Evolutionary conservation across 1,140 invertebrate genomes (phyloP), one percentile per base, ranked within the genome.

Genomic region (Lasaia peninsularis): DNA sequence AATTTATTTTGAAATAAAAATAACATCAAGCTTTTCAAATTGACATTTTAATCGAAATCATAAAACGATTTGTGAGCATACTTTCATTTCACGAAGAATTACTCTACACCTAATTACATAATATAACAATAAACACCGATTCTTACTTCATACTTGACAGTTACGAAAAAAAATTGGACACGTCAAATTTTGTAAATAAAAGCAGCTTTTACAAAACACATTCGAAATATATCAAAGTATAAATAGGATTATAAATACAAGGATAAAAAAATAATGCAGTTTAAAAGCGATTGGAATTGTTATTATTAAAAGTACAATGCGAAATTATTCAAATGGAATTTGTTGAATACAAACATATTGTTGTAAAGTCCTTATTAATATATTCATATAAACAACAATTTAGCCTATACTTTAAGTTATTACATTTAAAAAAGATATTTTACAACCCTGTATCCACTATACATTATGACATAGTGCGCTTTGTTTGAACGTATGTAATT

Each of bases 391-490:
- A 86, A 88, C 83, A 86, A 85, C 81, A 76, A 74, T 81, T 80
- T 71, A 83, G 72, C 75, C 81, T 86, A 82, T 65, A 81, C 67
- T 70, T 81, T 83, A 73, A 75, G 79, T 77, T 80, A 72, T 79
- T 63, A 79, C 63, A 80, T 84, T 83, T 83, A 72, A 78, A 74
- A 88, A 78, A 88, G 86, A 88, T 88, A 44, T 86, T 82, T 86
- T 87, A 86, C 86, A 88, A 88, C 86, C 86, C 86, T 87, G 86
- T 88, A 86, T 88, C 82, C 86, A 85, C 83, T 88, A 88, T 85
- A 81, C 75, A 72, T 86, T 78, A 83, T 78, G 74, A 82, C 75
- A 79, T 88, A 78, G 69, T 78, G 79, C 65, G 67, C 67, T 78
- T 75, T 60, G 58, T 72, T 63, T 70, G 58, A 70, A 62, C 66